Evolutionary conservation across 2,797 vertebrate genomes (phyloP).

Genomic region (Phoxinus dragarum): DNA sequence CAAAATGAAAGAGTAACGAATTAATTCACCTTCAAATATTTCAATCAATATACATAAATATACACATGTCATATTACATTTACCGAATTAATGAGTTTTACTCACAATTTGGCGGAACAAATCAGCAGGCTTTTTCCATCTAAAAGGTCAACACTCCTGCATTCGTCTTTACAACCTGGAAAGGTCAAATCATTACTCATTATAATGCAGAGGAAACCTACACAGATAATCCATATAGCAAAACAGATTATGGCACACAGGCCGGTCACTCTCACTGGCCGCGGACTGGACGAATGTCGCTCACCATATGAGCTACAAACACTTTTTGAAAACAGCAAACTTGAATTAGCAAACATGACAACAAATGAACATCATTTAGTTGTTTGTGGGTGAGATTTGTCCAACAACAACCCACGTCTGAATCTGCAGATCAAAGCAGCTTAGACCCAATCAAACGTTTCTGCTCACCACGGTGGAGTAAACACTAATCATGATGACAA

Average conservation of each 20-base stretch:
- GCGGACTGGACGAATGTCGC: background rate
- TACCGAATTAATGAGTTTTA: background rate
- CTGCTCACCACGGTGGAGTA: background rate
- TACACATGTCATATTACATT: background rate
- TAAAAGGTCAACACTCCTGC: conserved; percentile 3
- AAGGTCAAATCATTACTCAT: conserved; percentile 41
- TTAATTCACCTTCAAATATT: background rate
- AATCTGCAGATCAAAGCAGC: background rate
- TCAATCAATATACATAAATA: background rate
- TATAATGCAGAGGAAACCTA: conserved; percentile 40
- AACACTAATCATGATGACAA: conserved; percentile 7
- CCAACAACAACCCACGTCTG: background rate
- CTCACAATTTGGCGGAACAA: background rate
- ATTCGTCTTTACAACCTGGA: conserved; percentile 29
- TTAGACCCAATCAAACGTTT: conserved; percentile 12
- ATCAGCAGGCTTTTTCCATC: background rate
- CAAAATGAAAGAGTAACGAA: background rate
- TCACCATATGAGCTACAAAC: background rate
- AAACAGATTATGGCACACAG: conserved; percentile 19
- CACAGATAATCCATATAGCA: conserved; percentile 39
- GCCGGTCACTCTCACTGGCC: background rate
- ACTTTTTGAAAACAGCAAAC: background rate
- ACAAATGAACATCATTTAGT: background rate
- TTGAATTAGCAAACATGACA: background rate
- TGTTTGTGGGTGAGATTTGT: background rate